Conservation (phyloP, 92 coral and sea anemone genomes). For the Porites rus region DNA sequence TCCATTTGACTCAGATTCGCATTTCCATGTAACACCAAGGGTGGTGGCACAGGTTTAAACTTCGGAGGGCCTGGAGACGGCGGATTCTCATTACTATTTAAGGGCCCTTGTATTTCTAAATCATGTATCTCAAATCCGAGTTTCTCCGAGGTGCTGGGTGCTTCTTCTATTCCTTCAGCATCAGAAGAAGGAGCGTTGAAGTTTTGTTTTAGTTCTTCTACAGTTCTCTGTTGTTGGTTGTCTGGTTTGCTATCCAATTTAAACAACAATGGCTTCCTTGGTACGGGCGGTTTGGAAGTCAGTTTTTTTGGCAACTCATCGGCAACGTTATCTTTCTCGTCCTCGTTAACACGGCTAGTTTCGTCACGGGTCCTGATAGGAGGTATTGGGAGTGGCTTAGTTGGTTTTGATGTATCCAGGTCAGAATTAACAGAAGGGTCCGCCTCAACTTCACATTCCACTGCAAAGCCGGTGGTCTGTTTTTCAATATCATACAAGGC, state of each 20-base stretch:
- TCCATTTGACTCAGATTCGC: not conserved
- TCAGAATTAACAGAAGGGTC: not conserved
- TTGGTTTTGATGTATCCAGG: not conserved
- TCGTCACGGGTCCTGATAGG: not conserved
- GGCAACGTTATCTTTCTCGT: constrained; percentile 8
- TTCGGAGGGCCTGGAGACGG: constrained; percentile 37
- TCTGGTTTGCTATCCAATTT: constrained; percentile 1
- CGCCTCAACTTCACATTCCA: not conserved
- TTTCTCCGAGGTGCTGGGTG: not conserved
- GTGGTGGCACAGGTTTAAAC: constrained; percentile 48
- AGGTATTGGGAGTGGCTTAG: constrained; percentile 18
- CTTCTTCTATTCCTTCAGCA: not conserved
- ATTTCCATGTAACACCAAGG: constrained; percentile 4
- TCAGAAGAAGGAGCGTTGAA: constrained; percentile 5
- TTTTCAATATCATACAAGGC: not conserved
- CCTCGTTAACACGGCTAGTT: constrained; percentile 1
- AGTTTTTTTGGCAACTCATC: constrained; percentile 11
- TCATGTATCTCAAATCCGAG: not conserved
- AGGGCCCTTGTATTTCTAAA: not conserved
- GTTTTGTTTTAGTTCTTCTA: constrained; percentile 34
- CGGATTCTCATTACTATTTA: not conserved
- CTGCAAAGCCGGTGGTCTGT: too few species aligned
- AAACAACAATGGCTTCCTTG: constrained; percentile 44
- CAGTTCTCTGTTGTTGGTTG: constrained; percentile 9
- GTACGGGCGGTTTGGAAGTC: constrained; percentile 50